Evolutionary conservation across 2,113 vertebrate species (phyloP).

Genomic region (Meriones unguiculatus): DNA sequence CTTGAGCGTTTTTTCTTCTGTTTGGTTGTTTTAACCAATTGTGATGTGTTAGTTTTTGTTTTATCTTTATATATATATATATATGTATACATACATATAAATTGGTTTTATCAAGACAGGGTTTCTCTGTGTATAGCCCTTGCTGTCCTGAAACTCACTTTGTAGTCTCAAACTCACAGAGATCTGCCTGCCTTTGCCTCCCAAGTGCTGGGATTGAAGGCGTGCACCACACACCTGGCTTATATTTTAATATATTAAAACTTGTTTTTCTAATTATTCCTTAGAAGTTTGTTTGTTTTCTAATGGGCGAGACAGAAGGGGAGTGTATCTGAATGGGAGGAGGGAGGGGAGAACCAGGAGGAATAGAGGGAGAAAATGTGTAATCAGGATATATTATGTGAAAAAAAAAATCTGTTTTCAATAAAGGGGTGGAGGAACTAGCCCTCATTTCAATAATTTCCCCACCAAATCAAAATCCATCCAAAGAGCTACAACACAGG

Average conservation of each 20-base stretch:
- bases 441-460: constrained; percentile 34
- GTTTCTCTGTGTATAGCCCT: no score
- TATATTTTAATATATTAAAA: not conserved
- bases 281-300: not conserved
- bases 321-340: not conserved
- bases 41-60: not conserved
- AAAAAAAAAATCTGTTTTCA: not conserved
- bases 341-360: not conserved
- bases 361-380: not conserved
- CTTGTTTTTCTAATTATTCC: not conserved
- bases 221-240: no score
- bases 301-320: not conserved
- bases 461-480: not conserved
- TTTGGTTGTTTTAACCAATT: not conserved
- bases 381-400: not conserved
- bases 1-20: not conserved
- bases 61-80: not conserved
- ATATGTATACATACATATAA: no score
- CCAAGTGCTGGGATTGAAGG: no score
- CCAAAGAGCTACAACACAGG: not conserved
- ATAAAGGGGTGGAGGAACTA: not conserved
- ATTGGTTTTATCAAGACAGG: no score
- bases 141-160: no score
- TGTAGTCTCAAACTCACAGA: no score
- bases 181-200: no score